Conservation (phyloP, 64 coral and sea anemone species). For the Pocillopora verrucosa region DNA sequence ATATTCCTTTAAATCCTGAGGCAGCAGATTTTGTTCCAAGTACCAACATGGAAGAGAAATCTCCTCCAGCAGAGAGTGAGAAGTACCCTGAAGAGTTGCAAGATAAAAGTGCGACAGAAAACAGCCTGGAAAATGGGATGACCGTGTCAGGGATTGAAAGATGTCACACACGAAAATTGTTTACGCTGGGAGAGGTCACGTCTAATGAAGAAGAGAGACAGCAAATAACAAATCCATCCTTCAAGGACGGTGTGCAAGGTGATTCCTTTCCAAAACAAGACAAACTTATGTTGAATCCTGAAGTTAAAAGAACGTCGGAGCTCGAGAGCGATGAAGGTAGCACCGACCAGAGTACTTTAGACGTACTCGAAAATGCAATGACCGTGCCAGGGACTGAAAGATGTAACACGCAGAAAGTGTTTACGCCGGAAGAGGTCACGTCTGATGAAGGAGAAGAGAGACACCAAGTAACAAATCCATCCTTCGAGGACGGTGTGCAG, state of each 20-base stretch:
- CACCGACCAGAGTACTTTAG: background rate
- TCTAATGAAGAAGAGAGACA: background rate
- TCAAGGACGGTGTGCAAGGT: too few relatives aligned
- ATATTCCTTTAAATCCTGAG: slow-evolving; percentile 31
- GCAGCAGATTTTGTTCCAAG: background rate
- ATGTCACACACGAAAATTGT: too few relatives aligned
- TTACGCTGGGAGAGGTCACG: background rate
- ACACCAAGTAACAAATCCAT: too few relatives aligned
- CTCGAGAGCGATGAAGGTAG: too few relatives aligned
- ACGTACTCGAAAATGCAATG: background rate
- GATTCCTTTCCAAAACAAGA: background rate
- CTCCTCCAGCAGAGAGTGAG: too few relatives aligned
- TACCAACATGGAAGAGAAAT: too few relatives aligned
- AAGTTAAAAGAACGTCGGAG: too few relatives aligned
- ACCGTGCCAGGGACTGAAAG: background rate
- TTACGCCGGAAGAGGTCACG: background rate
- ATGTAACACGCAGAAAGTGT: background rate
- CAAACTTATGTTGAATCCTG: background rate
- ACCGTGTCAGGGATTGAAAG: background rate
- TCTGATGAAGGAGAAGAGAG: background rate
- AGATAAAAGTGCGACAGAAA: too few relatives aligned
- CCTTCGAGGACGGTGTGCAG: too few relatives aligned
- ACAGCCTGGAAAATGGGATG: background rate
- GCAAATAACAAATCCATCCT: too few relatives aligned
- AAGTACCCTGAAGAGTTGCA: too few relatives aligned